These are phyloP conservation scores for Athene cunicularia DNA, from an alignment of 2,113 vertebrate species.

Conservation along the genomic window DNA sequence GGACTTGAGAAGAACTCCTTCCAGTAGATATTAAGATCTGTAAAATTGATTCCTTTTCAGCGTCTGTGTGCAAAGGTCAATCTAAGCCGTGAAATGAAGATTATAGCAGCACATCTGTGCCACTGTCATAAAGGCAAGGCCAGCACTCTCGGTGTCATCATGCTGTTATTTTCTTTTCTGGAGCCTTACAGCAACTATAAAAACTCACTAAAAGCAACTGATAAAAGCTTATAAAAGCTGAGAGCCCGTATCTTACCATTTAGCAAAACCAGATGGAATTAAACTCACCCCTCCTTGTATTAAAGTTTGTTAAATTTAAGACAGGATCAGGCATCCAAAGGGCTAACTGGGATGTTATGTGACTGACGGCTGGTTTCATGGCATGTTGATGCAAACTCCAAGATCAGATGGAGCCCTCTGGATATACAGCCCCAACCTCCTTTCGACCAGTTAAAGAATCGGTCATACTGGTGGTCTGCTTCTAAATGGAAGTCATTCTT, in stretches of 20 bases:
- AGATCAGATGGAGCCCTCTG: background rate
- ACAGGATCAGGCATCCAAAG: background rate
- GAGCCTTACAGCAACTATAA: background rate
- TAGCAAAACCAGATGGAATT: background rate
- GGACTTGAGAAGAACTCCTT: background rate
- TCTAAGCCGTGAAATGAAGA: background rate
- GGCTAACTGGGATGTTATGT: background rate
- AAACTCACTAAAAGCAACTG: constrained; percentile 22
- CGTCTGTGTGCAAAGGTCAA: constrained; percentile 6
- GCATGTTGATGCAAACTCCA: background rate
- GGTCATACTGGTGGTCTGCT: background rate
- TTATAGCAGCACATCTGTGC: background rate
- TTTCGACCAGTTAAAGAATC: background rate
- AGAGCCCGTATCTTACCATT: background rate
- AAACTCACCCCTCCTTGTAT: background rate
- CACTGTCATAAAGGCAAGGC: background rate
- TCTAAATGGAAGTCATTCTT: background rate
- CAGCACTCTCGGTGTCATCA: background rate
- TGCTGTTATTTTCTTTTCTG: background rate
- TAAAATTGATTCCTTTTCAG: constrained; percentile 1
- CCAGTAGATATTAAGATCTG: background rate
- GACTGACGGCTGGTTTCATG: background rate
- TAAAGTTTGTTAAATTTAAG: background rate
- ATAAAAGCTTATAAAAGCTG: background rate
- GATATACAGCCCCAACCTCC: background rate